Conservation (phyloP, 2,797 vertebrate genomes). For the Periophthalmus magnuspinnatus region DNA sequence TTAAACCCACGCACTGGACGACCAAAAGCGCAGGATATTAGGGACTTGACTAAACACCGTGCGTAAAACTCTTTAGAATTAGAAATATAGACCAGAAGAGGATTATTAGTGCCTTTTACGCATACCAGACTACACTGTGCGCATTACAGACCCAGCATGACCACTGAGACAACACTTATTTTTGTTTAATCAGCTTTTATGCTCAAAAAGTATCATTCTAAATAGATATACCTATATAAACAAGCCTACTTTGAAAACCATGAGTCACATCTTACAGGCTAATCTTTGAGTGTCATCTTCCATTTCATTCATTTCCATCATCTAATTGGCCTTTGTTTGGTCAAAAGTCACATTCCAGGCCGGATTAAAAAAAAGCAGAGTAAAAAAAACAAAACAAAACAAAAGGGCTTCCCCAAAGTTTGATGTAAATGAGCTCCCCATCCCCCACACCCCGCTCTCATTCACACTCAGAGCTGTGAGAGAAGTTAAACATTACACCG, state of each 20-base stretch:
- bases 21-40: not conserved
- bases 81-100: not conserved
- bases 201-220: too few species aligned
- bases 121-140: not conserved
- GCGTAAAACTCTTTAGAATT: not conserved
- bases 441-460: conserved; percentile 15
- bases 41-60: not conserved
- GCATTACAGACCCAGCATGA: not conserved
- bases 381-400: not conserved
- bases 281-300: not conserved
- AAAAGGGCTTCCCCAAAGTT: conserved; percentile 17
- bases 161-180: too few species aligned
- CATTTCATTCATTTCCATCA: not conserved
- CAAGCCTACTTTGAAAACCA: not conserved
- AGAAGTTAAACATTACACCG: not conserved
- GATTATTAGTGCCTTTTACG: not conserved
- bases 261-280: not conserved
- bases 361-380: not conserved
- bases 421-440: conserved; percentile 40
- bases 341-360: not conserved
- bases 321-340: not conserved
- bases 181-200: too few species aligned
- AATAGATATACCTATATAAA: too few species aligned
- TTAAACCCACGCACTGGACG: conserved; percentile 61
- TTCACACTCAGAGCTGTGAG: conserved; percentile 25